Base-by-base conservation (phyloP, 2,888 invertebrate genomes). In the Cheilosia vernalis region DNA sequence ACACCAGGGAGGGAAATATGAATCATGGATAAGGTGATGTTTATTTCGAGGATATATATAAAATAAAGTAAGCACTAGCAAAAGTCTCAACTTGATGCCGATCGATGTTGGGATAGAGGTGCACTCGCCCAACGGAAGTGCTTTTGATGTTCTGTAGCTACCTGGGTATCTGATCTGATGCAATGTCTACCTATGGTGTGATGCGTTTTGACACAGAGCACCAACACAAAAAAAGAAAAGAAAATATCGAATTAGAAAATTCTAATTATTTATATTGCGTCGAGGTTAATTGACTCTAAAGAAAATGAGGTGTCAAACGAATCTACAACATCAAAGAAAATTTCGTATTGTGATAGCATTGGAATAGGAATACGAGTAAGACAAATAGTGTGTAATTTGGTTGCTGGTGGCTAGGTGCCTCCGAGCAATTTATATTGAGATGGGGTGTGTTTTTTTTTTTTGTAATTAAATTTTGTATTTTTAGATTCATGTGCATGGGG, bases 231-330 rank as follows among this genome's bases (percentile, higher is more conserved):
- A 60, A 42, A 42, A 30, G 21, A 21, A 21, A 21, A 21, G 21
- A 30, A 30, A 30, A 30, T 30, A 30, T 37, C 37, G 37, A 42
- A 42, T 27, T 9, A n/a, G 7, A 27, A 30, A 55, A n/a, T 56
- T 63, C 60, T 61, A 76, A 84, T 74, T 84, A 84, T 84, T 84
- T 84, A 69, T 55, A 80, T 80, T 80, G 60, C 74, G 69, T 76
- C 64, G 70, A 70, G 80, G 66, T 80, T 80, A 84, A 84, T 80
- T 84, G 80, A 74, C 69, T 80, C 64, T 60, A 44, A 74, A 60
- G 80, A 80, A 51, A 84, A 84, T 74, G 74, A 84, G 80, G 70
- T 84, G 84, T 84, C 84, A 84, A 84, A 70, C 58, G 74, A 47
- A 44, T 42, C 51, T 47, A 84, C 64, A 84, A 84, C 64, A 84